Conservation (phyloP, 35 echinoderm and acorn worm species). For the Diadema setosum region DNA sequence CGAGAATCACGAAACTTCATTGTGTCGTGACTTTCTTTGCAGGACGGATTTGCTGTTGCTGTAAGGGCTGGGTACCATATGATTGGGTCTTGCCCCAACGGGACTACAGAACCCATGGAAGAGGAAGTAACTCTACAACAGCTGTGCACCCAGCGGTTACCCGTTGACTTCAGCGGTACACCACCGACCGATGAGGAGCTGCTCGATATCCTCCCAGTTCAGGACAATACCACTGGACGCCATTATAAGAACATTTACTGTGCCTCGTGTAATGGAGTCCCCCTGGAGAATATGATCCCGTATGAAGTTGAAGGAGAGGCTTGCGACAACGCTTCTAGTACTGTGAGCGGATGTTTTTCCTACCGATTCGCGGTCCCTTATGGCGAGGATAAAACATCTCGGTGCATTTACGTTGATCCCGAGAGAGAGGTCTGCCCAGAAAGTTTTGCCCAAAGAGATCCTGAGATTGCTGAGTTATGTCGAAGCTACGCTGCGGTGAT, state of each 20-base stretch:
- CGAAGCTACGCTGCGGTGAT: not conserved
- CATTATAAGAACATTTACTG: not conserved
- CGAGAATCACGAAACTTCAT: too few relatives aligned
- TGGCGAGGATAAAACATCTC: not conserved
- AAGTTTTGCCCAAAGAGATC: not conserved
- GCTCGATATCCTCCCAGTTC: not conserved
- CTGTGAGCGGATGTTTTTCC: too few relatives aligned
- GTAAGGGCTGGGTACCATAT: too few relatives aligned
- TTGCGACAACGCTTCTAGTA: too few relatives aligned
- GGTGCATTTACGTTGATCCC: not conserved
- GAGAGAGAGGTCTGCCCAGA: not conserved
- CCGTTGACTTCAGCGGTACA: not conserved
- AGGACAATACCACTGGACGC: not conserved
- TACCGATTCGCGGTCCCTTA: not conserved
- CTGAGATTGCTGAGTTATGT: not conserved
- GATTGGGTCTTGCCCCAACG: too few relatives aligned
- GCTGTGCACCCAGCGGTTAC: too few relatives aligned
- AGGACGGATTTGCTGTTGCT: too few relatives aligned
- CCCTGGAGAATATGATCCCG: not conserved
- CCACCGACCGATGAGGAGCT: not conserved
- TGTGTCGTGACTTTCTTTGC: too few relatives aligned
- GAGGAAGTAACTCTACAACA: too few relatives aligned
- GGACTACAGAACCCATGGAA: too few relatives aligned
- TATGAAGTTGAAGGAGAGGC: not conserved
- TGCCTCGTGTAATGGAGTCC: not conserved